Base-by-base conservation (phyloP, 2,888 invertebrate species). In the Melieria omissa region DNA sequence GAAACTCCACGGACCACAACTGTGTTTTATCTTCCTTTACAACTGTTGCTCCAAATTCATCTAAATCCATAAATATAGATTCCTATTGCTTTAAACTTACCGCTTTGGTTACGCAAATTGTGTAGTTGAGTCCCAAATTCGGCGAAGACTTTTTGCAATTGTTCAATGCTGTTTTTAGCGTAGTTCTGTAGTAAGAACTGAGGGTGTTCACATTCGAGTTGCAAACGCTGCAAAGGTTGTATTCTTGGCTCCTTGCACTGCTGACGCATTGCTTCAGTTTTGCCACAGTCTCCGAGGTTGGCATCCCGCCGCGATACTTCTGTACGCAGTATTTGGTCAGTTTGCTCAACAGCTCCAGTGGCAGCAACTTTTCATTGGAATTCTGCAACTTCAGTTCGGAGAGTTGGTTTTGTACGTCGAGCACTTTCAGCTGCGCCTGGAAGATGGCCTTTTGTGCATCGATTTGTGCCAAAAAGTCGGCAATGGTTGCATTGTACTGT, bases 281-380 rank as follows among this genome's bases (percentile, higher is more conserved):
- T 0, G 62, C 7, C 0, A 77, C 61, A 3, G 64, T 14, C 1
- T 66, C 65, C 0, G 64, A 60, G 12, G 73, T 71, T 4, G 76
- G 71, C 41, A 79, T 47, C 16, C 68, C 58, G 2, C 52, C 12
- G 14, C 75, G 74, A 64, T 78, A 77, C 61, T 76, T 75, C 4
- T 65, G 70, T 1, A 78, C 75, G 49, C 79, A 79, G 7, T 73
- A 72, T 41, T 76, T 76, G 42, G 60, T 68, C 9, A 71, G 60
- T 14, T 72, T 72, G 29, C 72, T 69, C 10, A 76, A 55, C 41
- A 73, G 9, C 46, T 76, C 75, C 10, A 77, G 57, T 3, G 77
- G 75, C 70, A 69, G 60, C 46, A 79, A 57, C 14, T 65, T 65
- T 45, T 75, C 65, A 46, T 78, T 66, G 3, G 54, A 60, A 62